Conservation (phyloP, 2,113 vertebrate species). For the Phyllostomus discolor region DNA sequence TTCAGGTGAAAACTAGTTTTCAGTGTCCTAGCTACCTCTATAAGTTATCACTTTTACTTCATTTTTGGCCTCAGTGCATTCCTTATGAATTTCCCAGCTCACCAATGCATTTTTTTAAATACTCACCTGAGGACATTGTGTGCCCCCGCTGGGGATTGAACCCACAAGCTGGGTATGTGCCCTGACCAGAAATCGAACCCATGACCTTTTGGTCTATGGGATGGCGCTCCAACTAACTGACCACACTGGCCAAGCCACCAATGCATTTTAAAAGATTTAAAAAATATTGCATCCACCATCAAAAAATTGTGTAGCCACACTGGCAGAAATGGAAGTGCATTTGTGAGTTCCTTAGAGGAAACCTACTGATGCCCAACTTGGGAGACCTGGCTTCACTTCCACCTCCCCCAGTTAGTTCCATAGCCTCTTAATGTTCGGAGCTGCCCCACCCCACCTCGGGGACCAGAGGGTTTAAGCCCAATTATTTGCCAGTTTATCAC, state of each 20-base stretch:
- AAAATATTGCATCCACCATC: background rate
- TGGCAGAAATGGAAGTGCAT: background rate
- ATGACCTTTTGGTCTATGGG: no score
- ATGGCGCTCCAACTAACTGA: no score
- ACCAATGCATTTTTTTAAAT: background rate
- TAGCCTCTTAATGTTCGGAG: background rate
- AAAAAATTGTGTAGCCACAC: background rate
- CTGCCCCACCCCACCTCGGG: background rate
- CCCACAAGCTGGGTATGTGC: no score
- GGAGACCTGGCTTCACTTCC: background rate
- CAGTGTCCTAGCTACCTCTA: background rate
- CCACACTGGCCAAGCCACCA: background rate
- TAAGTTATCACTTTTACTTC: background rate
- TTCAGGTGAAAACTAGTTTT: background rate
- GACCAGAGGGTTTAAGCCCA: background rate
- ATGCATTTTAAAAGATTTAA: background rate
- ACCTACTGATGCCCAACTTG: background rate
- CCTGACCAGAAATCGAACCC: no score
- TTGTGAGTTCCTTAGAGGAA: background rate
- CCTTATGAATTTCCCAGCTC: conserved; percentile 6
- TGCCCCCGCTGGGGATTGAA: no score
- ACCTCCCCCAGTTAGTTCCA: background rate
- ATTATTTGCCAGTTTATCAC: background rate
- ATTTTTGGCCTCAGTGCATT: background rate
- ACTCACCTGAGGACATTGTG: no score